Conservation (phyloP, 2,113 vertebrate genomes). For the Isurus oxyrinchus region DNA sequence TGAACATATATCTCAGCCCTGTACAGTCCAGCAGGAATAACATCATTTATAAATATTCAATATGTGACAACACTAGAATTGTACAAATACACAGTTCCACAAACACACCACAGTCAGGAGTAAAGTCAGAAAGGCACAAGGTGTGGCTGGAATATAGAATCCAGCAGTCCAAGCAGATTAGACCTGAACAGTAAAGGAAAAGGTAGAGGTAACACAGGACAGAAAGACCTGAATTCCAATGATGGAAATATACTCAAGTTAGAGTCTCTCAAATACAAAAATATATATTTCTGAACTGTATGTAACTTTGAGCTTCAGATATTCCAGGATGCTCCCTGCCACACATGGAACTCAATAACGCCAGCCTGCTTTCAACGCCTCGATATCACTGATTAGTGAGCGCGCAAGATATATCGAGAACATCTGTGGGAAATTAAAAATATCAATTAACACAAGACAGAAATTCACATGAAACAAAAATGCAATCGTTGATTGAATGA, state of each 20-base stretch:
- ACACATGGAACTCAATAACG: conserved; percentile 52
- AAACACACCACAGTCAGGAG: neutral
- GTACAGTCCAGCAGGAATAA: neutral
- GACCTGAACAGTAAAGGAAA: neutral
- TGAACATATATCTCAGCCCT: neutral
- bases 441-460: neutral
- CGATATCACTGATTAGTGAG: conserved; percentile 84
- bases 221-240: conserved; percentile 57
- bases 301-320: neutral
- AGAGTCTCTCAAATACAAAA: neutral
- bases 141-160: neutral
- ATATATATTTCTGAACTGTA: neutral
- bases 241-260: neutral
- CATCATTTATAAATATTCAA: neutral
- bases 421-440: conserved; percentile 63
- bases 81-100: neutral
- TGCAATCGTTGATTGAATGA: neutral
- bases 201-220: conserved; percentile 50
- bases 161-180: neutral
- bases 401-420: conserved; percentile 88
- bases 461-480: neutral
- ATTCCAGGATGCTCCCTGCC: neutral
- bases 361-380: conserved; percentile 65
- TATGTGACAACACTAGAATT: neutral
- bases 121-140: neutral